These are phyloP conservation scores for Litocranius walleri DNA, from an alignment of 2,113 vertebrate genomes.

Conservation along the genomic window DNA sequence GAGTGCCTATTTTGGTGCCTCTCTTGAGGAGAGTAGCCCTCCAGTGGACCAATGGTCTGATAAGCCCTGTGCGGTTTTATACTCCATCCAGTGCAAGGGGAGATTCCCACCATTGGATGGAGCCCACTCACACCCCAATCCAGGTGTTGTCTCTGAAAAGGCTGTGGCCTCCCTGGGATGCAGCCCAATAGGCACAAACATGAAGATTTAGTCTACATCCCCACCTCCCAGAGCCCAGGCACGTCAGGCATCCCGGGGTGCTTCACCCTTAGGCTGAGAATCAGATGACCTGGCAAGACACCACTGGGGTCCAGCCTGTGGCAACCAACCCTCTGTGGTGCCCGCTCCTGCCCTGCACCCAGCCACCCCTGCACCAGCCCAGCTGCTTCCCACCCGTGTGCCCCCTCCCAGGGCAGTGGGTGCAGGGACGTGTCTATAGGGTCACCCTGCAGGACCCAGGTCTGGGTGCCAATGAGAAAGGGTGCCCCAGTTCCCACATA, in stretches of 20 bases:
- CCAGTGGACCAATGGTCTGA: neutral
- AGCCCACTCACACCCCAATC: neutral
- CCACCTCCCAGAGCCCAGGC: neutral
- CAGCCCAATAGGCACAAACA: neutral
- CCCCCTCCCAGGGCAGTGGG: neutral
- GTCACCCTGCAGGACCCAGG: neutral
- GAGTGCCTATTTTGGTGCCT: neutral
- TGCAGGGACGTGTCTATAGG: neutral
- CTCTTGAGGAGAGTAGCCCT: neutral
- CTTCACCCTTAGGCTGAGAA: neutral
- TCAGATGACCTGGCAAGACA: neutral
- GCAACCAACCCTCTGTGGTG: neutral
- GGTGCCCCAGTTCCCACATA: neutral
- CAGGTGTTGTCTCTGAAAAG: neutral
- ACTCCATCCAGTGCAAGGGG: neutral
- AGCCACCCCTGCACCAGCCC: neutral
- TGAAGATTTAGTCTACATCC: neutral
- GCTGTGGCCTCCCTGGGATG: neutral
- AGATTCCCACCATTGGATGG: neutral
- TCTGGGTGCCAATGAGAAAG: neutral
- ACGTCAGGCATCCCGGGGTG: neutral
- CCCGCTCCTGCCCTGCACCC: fast-evolving
- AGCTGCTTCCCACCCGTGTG: neutral
- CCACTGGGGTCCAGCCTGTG: neutral
- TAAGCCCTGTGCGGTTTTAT: neutral